Conservation (phyloP, 2,888 invertebrate species). For the Muscina levida region DNA sequence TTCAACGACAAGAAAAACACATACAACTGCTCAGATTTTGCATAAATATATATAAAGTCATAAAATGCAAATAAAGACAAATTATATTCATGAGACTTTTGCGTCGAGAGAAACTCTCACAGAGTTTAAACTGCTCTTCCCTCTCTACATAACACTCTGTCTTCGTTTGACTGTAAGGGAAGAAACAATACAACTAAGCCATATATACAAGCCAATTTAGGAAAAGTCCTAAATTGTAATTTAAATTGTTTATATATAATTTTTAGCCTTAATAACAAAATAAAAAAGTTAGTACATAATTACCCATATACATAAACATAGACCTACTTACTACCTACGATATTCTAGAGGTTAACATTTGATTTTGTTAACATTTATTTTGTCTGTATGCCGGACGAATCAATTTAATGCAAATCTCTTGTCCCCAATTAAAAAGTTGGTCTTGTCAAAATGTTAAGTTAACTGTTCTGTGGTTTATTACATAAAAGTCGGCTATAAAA, state of each 20-base stretch:
- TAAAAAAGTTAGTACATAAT: constrained; percentile 22
- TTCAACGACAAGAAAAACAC: constrained; percentile 9
- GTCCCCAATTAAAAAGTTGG: constrained; percentile 54
- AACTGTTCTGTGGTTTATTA: no score
- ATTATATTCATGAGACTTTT: constrained; percentile 64
- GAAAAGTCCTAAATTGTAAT: constrained; percentile 42
- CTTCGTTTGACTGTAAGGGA: neutral
- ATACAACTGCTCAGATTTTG: neutral
- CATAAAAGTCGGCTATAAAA: no score
- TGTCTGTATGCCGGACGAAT: neutral
- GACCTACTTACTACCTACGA: neutral
- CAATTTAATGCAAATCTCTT: constrained; percentile 55
- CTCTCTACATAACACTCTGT: neutral
- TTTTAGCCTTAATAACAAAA: neutral
- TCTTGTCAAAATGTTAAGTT: no score
- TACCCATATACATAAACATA: no score
- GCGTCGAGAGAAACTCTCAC: constrained; percentile 5
- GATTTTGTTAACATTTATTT: neutral
- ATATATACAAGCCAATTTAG: neutral
- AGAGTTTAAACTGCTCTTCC: no score
- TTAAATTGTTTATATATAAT: constrained; percentile 36
- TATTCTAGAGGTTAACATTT: neutral
- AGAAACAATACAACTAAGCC: constrained; percentile 31
- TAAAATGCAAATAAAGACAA: constrained; percentile 65
- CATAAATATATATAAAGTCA: constrained; percentile 39